These are phyloP conservation scores for Barypeithes pellucidus DNA, from an alignment of 2,888 invertebrate species.

Conservation along the genomic window DNA sequence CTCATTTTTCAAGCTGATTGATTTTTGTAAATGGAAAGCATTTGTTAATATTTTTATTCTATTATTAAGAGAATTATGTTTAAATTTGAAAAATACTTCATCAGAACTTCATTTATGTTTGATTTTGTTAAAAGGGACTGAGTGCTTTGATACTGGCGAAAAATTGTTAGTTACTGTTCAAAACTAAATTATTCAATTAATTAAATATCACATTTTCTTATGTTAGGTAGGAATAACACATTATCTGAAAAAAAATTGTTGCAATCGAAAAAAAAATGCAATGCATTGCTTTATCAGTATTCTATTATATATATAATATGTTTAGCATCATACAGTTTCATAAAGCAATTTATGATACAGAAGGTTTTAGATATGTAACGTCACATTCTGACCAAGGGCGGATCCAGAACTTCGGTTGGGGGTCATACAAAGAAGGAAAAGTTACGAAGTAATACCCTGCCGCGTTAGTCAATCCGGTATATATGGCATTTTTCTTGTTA, in stretches of 20 bases:
- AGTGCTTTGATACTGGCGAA: slow-evolving; percentile 17
- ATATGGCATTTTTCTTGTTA: too few relatives aligned
- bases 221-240: slow-evolving; percentile 40
- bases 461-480: too few relatives aligned
- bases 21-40: neutral
- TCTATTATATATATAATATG: too few relatives aligned
- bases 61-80: neutral
- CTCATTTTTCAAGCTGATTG: slow-evolving; percentile 10
- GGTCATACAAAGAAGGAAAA: too few relatives aligned
- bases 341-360: too few relatives aligned
- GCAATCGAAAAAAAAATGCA: slow-evolving; percentile 15
- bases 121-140: slow-evolving; percentile 16
- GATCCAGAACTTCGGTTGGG: too few relatives aligned
- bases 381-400: too few relatives aligned
- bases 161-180: slow-evolving; percentile 21
- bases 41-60: slow-evolving; percentile 5
- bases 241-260: slow-evolving; percentile 28
- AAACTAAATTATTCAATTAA: slow-evolving; percentile 37
- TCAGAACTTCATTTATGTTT: slow-evolving; percentile 6
- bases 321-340: too few relatives aligned
- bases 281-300: neutral
- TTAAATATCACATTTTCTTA: slow-evolving; percentile 46
- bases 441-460: too few relatives aligned
- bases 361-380: too few relatives aligned
- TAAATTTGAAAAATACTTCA: neutral